phyloP scores from a whole-genome alignment of 2,888 invertebrate species.

The Eilema sororculum region DNA sequence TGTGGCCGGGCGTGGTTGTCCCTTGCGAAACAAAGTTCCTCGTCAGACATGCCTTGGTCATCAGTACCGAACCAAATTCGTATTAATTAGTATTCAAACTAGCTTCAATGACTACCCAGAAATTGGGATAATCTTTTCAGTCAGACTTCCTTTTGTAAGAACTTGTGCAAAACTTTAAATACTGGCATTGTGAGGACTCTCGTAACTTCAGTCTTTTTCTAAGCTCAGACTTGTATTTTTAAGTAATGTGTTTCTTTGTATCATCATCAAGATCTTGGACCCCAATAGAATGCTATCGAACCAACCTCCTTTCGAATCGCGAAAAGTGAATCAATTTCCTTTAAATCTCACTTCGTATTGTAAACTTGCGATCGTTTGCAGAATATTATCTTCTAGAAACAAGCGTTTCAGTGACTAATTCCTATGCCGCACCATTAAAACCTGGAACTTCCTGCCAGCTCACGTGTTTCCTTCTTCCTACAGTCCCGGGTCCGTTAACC shows the following conservation, averaged over 20 bases:
- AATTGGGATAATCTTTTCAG: background rate
- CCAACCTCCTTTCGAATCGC: no score
- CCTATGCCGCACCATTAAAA: no score
- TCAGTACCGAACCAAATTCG: background rate
- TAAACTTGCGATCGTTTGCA: no score
- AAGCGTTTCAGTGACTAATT: no score
- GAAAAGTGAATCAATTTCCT: no score
- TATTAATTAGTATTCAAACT: conserved; percentile 1
- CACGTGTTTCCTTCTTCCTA: no score
- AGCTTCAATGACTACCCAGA: background rate
- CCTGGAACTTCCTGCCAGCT: no score
- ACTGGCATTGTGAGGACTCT: background rate
- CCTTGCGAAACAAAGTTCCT: background rate
- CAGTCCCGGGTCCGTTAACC: no score
- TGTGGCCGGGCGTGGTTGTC: background rate
- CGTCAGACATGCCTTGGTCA: background rate
- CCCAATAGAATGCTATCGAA: no score
- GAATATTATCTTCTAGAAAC: no score
- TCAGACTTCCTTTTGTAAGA: conserved; percentile 1
- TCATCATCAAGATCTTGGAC: no score
- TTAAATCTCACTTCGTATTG: no score
- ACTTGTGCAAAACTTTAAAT: background rate
- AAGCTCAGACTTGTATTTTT: background rate
- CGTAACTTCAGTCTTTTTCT: background rate
- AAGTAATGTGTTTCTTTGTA: background rate